phyloP scores from a whole-genome alignment of 2,113 vertebrate genomes.

The Equus przewalskii region DNA sequence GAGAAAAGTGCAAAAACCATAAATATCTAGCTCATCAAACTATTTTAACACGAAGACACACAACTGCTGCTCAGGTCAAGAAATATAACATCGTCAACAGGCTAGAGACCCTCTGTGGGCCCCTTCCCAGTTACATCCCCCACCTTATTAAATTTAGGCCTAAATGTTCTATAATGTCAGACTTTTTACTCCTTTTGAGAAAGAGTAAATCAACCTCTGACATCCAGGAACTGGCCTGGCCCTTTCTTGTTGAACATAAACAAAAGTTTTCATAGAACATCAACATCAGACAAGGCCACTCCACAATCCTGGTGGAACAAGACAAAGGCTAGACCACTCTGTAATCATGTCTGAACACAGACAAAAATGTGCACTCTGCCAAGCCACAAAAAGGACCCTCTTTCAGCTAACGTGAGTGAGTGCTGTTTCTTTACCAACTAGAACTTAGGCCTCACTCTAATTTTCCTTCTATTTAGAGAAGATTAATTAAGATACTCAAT shows the following conservation, averaged over 20 bases:
- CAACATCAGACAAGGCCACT: background rate
- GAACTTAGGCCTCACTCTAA: background rate
- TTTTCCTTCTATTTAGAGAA: background rate
- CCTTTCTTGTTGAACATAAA: background rate
- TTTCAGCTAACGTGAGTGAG: background rate
- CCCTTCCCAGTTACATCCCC: background rate
- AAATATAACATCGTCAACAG: background rate
- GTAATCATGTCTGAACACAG: background rate
- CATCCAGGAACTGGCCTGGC: background rate
- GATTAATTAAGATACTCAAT: background rate
- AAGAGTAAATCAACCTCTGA: background rate
- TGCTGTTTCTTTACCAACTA: background rate
- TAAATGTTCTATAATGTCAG: background rate
- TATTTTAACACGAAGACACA: background rate
- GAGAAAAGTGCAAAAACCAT: background rate
- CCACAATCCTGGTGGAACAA: background rate
- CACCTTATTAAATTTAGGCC: background rate
- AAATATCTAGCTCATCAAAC: background rate
- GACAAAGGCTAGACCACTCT: background rate
- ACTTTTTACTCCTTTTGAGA: constrained; percentile 24
- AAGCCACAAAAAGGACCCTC: background rate
- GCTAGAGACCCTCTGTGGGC: background rate
- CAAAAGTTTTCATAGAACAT: background rate
- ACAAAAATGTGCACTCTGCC: background rate
- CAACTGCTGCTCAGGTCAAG: background rate